Conservation (phyloP, 2,888 invertebrate genomes). For the Sturmia bella region DNA sequence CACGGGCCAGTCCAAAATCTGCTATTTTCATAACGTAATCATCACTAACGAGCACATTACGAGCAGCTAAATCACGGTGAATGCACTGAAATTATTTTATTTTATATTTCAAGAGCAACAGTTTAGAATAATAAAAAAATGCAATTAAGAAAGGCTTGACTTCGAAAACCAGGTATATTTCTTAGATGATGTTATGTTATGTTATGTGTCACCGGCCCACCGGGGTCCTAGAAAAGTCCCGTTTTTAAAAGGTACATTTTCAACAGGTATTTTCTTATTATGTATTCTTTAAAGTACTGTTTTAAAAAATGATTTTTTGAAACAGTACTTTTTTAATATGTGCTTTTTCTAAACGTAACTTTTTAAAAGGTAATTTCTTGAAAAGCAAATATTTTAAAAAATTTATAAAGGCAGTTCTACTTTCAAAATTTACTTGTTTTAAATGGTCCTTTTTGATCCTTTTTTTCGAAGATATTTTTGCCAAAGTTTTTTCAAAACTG, state of each 20-base stretch:
- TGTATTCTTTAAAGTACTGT: too few species aligned
- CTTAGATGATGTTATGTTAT: background rate
- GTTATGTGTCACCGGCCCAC: too few species aligned
- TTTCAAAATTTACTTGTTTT: background rate
- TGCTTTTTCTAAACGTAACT: background rate
- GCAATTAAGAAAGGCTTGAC: background rate
- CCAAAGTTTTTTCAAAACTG: background rate
- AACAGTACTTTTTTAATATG: background rate
- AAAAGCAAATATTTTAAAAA: background rate
- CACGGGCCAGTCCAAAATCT: slow-evolving; percentile 98
- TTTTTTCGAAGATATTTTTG: background rate
- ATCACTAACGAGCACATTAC: slow-evolving; percentile 97
- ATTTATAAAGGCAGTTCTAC: background rate
- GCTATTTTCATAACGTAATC: slow-evolving; percentile 98
- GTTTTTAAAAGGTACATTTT: slow-evolving; percentile 6
- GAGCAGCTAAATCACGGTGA: slow-evolving; percentile 97
- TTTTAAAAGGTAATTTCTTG: background rate
- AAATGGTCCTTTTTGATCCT: background rate
- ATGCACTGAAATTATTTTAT: slow-evolving; percentile 87
- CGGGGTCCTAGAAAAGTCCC: too few species aligned
- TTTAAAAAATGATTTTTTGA: background rate
- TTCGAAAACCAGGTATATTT: background rate
- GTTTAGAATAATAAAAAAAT: background rate
- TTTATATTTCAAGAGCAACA: background rate
- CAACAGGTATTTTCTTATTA: too few species aligned